A percentile compares a stretch with the other conserved stretches of the same genome.
phyloP scores from a whole-genome alignment of 2,797 vertebrate genomes.

The Antennarius maculatus region DNA sequence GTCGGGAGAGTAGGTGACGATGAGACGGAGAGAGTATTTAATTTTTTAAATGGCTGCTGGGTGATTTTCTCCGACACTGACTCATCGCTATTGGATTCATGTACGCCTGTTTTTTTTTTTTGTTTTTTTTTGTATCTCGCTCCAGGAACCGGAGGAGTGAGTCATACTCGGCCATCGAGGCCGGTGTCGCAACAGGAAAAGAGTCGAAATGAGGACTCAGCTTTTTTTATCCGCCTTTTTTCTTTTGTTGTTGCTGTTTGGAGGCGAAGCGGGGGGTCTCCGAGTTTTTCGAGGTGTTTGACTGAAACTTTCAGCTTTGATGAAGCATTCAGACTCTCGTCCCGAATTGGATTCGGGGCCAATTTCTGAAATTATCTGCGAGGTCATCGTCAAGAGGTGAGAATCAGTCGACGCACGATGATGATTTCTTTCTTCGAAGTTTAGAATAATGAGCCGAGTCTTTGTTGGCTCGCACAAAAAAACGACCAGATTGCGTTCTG shows the following conservation, averaged over 20 bases:
- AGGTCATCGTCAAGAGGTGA: constrained; percentile 9
- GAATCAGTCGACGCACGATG: neutral
- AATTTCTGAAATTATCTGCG: constrained; percentile 5
- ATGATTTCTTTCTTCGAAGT: constrained; percentile 17
- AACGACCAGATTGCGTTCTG: neutral
- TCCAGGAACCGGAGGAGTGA: constrained; percentile 67
- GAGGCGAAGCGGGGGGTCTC: constrained; percentile 21
- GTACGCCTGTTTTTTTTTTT: constrained; percentile 59
- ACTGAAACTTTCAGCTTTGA: constrained; percentile 52
- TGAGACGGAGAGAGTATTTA: constrained; percentile 37
- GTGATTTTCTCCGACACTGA: constrained; percentile 71
- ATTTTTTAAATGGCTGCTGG: constrained; percentile 73
- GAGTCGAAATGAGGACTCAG: constrained; percentile 49
- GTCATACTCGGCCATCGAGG: constrained; percentile 59
- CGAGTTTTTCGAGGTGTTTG: constrained; percentile 38
- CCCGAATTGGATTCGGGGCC: constrained; percentile 36
- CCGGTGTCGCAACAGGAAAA: constrained; percentile 68
- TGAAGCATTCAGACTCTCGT: constrained; percentile 26
- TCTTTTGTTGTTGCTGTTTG: constrained; percentile 24
- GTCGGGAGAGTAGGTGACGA: constrained; percentile 40
- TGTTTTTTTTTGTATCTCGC: constrained; percentile 64
- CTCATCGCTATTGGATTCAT: constrained; percentile 78
- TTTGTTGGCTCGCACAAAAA: no score
- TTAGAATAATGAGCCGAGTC: neutral
- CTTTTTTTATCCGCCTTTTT: constrained; percentile 55